Base-by-base conservation (phyloP, 2,797 vertebrate genomes). In the Gymnothorax javanicus region DNA sequence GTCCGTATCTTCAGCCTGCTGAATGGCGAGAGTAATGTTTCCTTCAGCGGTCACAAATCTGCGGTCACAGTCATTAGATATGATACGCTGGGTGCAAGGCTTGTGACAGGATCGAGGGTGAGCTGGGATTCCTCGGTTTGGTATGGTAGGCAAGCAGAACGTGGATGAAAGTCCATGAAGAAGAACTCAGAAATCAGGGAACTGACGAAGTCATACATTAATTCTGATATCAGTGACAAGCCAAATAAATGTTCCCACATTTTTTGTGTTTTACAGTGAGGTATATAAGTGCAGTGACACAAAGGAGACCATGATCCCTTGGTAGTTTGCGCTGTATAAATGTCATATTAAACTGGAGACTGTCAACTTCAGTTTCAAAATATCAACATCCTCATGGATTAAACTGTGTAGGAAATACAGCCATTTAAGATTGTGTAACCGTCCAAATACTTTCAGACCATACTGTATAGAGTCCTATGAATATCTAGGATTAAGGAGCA, bases 1-100 rank as follows among this genome's bases (percentile, higher is more conserved):
- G 94, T 99, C 86, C 95, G 95, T 50, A 91, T 99, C 88, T 99
- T 99, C 92, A 99, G 92, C 91, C 95, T 99, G 58, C 89, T 97
- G 6, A 98, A 93, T 0, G 97, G 97, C 0, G 98, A 99, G 93
- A 97, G 94, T 20, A 95, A 88, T 1, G 91, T 99, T 81, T 97
- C 97, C 25, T 99, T 99, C 93, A 99, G 96, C n/a, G 99, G 99
- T 17, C 99, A 99, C 94, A 99, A 97, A 93, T 96, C 97, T 0
- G 97, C 97, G 0, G 94, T 99, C 87, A 98, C 96, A 0, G 91
- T 93, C 11, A 95, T 99, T 20, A 95, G 90, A 85, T 99, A 98
- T 0, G 98, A 99, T 89, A 90, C 94, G 0, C 95, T 99, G 0
- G 99, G 99, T 1, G 98, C 97, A 52, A 94, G 97, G 20, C 96